These are phyloP conservation scores for Meandrusa payeni DNA, from an alignment of 2,888 invertebrate species.

Conservation along the genomic window DNA sequence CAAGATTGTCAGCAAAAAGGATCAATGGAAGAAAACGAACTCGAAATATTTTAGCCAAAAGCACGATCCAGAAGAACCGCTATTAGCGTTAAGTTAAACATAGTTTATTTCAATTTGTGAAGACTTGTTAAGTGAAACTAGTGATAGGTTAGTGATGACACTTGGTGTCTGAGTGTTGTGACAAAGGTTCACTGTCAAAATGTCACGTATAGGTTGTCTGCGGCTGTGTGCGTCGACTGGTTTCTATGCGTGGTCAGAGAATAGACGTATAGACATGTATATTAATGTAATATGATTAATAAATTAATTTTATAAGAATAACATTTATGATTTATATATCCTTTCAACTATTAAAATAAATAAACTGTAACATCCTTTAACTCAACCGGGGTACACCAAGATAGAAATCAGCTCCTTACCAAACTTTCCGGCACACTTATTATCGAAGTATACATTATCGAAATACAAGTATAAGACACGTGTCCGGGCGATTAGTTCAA, in stretches of 20 bases:
- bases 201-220: conserved; percentile 30
- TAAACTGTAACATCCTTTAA: no score
- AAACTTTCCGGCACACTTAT: no score
- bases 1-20: conserved; percentile 62
- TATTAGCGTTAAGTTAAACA: conserved; percentile 84
- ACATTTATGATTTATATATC: conserved; percentile 34
- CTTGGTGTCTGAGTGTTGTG: conserved; percentile 43
- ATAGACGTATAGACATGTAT: conserved; percentile 27
- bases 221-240: conserved; percentile 12
- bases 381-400: no score
- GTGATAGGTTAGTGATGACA: conserved; percentile 34
- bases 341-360: no score
- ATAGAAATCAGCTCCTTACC: no score
- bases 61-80: conserved; percentile 82
- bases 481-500: no score
- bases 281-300: conserved; percentile 44
- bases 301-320: conserved; percentile 63
- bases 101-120: conserved; percentile 53
- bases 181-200: conserved; percentile 59
- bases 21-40: conserved; percentile 68
- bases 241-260: conserved; percentile 30
- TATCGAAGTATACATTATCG: no score
- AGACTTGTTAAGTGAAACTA: conserved; percentile 70
- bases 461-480: no score
- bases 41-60: conserved; percentile 60